Percentiles rank a stretch among this genome's conserved stretches.
Conservation (phyloP, 2,113 vertebrate species). For the Caranx ignobilis region DNA sequence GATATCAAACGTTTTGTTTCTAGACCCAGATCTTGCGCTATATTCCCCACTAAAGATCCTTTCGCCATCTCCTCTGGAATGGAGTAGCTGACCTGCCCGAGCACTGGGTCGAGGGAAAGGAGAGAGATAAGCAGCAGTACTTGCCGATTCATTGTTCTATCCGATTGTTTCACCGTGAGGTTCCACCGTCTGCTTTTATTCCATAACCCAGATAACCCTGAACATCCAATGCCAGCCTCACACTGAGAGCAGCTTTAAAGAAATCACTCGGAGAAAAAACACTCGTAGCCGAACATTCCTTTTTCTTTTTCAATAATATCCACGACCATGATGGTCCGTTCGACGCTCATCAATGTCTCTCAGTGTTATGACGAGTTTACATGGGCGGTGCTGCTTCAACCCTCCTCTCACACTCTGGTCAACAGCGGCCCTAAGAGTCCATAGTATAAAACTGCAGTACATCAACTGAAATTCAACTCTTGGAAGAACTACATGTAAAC, state of each 20-base stretch:
- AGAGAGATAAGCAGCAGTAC: not conserved
- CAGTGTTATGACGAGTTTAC: conserved; percentile 1
- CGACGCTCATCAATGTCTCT: not conserved
- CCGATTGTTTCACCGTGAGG: too few relatives aligned
- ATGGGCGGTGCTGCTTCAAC: conserved; percentile 29
- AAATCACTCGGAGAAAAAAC: too few relatives aligned
- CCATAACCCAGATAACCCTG: not conserved
- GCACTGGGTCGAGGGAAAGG: not conserved
- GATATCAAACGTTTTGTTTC: conserved; percentile 66
- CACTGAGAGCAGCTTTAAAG: too few relatives aligned
- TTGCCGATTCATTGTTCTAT: conserved; percentile 7
- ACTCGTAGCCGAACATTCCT: too few relatives aligned
- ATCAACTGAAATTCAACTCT: too few relatives aligned
- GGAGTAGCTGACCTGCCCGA: conserved; percentile 38
- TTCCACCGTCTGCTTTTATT: not conserved
- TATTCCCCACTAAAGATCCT: conserved; percentile 37
- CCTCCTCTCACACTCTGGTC: conserved; percentile 74
- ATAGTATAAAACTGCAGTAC: conserved; percentile 80
- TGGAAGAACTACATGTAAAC: too few relatives aligned
- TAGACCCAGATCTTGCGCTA: conserved; percentile 42
- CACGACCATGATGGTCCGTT: too few relatives aligned
- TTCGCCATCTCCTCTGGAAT: conserved; percentile 40
- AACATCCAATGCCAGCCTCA: not conserved
- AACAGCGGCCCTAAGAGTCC: conserved; percentile 91
- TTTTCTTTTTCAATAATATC: too few relatives aligned